phyloP scores from a whole-genome alignment of 1,140 invertebrate species.

The Formica exsecta region DNA sequence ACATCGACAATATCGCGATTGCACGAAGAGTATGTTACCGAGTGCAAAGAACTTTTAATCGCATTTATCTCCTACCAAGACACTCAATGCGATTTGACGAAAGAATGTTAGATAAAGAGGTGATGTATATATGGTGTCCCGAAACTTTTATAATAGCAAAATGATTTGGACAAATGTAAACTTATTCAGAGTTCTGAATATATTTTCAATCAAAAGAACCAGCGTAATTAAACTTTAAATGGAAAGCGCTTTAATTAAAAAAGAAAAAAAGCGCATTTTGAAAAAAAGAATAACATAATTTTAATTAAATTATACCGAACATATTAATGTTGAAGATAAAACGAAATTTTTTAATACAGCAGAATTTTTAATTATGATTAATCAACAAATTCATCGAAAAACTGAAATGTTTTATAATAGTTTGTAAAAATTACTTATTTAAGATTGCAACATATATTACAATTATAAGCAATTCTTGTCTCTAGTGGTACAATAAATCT shows the following conservation, averaged over 20 bases:
- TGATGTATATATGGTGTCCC: background rate
- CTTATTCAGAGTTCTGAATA: background rate
- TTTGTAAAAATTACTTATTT: background rate
- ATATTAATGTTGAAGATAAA: background rate
- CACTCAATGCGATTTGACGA: slow-evolving; percentile 5
- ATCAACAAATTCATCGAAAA: background rate
- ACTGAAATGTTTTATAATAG: background rate
- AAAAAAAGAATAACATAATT: background rate
- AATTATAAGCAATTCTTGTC: background rate
- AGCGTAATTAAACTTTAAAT: too few relatives aligned
- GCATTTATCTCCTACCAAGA: background rate
- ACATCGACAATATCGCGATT: slow-evolving; percentile 6
- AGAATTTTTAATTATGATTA: background rate
- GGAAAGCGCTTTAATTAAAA: background rate
- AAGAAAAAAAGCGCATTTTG: background rate
- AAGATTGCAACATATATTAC: background rate
- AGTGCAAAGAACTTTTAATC: slow-evolving; percentile 49
- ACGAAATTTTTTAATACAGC: background rate
- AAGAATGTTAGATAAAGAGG: slow-evolving; percentile 4
- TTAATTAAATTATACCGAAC: background rate
- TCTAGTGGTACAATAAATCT: background rate
- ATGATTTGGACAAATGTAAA: background rate
- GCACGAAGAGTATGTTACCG: slow-evolving; percentile 1
- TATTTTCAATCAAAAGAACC: too few relatives aligned
- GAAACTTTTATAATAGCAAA: background rate